These are phyloP conservation scores for Psilopsiagon aurifrons DNA, from an alignment of 2,113 vertebrate species.

Conservation along the genomic window DNA sequence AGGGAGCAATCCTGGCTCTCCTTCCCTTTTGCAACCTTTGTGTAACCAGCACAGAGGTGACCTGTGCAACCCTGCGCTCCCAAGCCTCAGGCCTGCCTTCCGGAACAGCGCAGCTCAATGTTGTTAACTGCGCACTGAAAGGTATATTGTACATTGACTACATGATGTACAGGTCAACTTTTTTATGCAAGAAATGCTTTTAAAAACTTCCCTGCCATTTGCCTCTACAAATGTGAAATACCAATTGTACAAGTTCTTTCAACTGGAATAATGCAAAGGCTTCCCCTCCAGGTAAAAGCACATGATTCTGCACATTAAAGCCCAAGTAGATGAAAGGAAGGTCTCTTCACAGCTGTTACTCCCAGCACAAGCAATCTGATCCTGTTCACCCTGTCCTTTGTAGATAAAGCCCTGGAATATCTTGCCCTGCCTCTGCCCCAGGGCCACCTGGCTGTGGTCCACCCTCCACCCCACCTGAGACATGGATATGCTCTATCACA, in stretches of 20 bases:
- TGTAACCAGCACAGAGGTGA: background rate
- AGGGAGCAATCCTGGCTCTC: background rate
- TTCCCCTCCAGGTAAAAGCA: background rate
- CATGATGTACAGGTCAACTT: background rate
- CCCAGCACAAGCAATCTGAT: background rate
- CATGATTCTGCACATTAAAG: background rate
- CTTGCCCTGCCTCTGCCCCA: background rate
- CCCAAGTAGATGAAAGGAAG: background rate
- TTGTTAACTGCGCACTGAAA: background rate
- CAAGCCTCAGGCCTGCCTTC: background rate
- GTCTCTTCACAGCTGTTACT: background rate
- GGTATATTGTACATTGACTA: background rate
- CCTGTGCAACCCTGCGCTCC: background rate
- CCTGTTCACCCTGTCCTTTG: rapidly evolving
- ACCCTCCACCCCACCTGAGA: background rate
- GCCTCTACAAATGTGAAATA: background rate
- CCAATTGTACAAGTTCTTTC: background rate
- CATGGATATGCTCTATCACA: background rate
- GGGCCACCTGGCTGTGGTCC: background rate
- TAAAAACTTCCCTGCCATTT: background rate
- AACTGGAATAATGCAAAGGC: background rate
- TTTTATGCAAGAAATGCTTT: background rate
- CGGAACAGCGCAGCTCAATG: background rate
- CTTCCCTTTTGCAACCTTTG: background rate
- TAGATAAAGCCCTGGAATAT: background rate